Base-by-base conservation (phyloP, 2,888 invertebrate species). In the Hyppa rectilinea region DNA sequence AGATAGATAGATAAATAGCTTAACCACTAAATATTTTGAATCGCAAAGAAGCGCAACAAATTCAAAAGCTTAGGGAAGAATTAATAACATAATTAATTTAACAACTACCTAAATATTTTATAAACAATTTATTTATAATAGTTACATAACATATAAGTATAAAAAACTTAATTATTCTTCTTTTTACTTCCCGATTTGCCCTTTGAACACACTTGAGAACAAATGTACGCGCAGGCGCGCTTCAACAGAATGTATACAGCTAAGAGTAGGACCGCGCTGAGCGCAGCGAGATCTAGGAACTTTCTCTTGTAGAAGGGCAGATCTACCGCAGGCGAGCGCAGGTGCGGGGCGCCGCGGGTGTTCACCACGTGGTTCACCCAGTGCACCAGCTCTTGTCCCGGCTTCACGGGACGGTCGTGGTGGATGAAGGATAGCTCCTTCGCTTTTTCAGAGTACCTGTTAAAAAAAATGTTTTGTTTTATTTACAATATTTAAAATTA, bases 341-440 rank as follows among this genome's bases (percentile, higher is more conserved):
- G 85, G 83, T 97, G 92, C 12, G 92, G 94, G 2, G 96, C 96
- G 0, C 97, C 97, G 38, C 93, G 90, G 2, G 96, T 96, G 64
- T 93, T 90, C 4, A 95, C 95, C 14, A 97, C 96, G 88, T 97
- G 97, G 88, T 97, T 97, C 50, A 97, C 95, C 97, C 97, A 97
- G 92, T 96, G 97, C 53, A 96, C 91, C 38, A 97, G 96, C 14
- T 96, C 96, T 29, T 96, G 96, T 67, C 96, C 87, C 0, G 97
- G 96, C 17, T 94, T 91, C 69, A 96, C 88, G 0, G 96, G 96
- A 6, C 97, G 94, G 56, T 88, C 81, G 55, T 87, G 87, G 59
- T 83, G 80, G 20, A 87, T 78, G 0, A 69, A 55, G 0, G 89
- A 87, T 1, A 87, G 36, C 65, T 81, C 83, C 43, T 85, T 86